Conservation (phyloP, 2,113 vertebrate genomes). For the Coptodon bakossiorum region DNA sequence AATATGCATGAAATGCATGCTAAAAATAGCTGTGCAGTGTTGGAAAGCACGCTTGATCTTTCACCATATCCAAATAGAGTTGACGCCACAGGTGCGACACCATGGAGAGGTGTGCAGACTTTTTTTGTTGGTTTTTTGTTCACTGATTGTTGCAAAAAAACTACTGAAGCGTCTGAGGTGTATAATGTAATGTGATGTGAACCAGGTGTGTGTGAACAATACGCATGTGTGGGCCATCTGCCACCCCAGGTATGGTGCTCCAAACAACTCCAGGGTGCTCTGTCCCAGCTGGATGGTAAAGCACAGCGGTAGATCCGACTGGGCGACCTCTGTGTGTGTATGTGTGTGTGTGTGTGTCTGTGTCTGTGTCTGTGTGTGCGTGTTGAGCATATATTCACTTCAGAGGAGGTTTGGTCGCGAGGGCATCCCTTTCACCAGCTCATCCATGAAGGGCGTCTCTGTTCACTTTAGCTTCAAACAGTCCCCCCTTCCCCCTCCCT, state of each 20-base stretch:
- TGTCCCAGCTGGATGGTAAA: not conserved
- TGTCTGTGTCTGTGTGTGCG: not conserved
- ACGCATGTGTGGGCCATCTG: not conserved
- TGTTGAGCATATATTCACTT: not conserved
- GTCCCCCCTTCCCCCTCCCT: not conserved
- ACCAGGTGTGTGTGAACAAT: not conserved
- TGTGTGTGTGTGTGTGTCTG: not conserved
- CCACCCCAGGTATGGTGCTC: not conserved
- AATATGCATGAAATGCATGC: not conserved
- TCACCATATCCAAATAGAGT: not conserved
- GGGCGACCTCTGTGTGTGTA: not conserved
- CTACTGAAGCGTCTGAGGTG: not conserved
- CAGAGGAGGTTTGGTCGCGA: constrained; percentile 20
- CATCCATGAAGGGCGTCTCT: constrained; percentile 66
- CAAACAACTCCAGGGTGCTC: not conserved
- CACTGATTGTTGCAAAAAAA: not conserved
- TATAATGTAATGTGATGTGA: not conserved
- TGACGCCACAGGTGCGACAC: not conserved
- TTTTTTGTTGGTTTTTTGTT: not conserved
- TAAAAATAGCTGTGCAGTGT: not conserved
- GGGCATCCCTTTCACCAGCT: constrained; percentile 45
- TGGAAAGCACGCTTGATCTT: not conserved
- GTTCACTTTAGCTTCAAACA: constrained; percentile 54
- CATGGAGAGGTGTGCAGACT: not conserved
- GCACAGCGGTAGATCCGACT: not conserved